phyloP scores from a whole-genome alignment of 2,888 invertebrate genomes.

The Plemyria rubiginata region DNA sequence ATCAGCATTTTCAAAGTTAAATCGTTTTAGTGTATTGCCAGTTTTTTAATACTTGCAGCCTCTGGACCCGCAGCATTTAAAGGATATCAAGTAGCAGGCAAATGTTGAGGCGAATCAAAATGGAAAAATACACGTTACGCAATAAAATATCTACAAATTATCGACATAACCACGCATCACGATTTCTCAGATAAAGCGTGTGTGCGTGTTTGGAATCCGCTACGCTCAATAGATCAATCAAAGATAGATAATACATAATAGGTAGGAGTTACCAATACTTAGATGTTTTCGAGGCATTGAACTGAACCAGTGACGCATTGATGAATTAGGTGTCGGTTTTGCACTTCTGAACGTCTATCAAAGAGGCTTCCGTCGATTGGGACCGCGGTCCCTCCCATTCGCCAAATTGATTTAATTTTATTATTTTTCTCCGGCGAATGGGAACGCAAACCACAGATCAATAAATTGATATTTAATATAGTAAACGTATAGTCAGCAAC shows the following conservation, averaged over 20 bases:
- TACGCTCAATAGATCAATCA: slow-evolving; percentile 59
- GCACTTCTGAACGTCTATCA: slow-evolving; percentile 70
- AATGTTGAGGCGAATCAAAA: slow-evolving; percentile 23
- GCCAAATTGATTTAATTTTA: too few relatives aligned
- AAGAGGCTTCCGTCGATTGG: too few relatives aligned
- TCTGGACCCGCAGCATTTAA: too few relatives aligned
- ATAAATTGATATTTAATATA: slow-evolving; percentile 24
- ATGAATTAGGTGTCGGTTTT: slow-evolving; percentile 67
- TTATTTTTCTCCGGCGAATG: too few relatives aligned
- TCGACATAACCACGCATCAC: slow-evolving; percentile 21
- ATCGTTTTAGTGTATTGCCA: too few relatives aligned
- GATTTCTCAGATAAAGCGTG: slow-evolving; percentile 15
- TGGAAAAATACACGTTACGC: slow-evolving; percentile 8
- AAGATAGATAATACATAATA: slow-evolving; percentile 47
- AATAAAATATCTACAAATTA: slow-evolving; percentile 23
- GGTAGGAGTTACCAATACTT: slow-evolving; percentile 10
- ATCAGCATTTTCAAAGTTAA: too few relatives aligned
- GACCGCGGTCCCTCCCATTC: too few relatives aligned
- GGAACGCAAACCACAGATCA: too few relatives aligned
- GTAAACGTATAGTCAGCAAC: background rate
- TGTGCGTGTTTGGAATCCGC: slow-evolving; percentile 48
- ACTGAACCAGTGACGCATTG: slow-evolving; percentile 57
- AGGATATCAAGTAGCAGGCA: too few relatives aligned
- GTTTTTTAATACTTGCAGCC: too few relatives aligned
- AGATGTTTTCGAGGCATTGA: slow-evolving; percentile 47